Conservation (phyloP, 2,797 vertebrate genomes). For the Poeciliopsis presidionis region DNA sequence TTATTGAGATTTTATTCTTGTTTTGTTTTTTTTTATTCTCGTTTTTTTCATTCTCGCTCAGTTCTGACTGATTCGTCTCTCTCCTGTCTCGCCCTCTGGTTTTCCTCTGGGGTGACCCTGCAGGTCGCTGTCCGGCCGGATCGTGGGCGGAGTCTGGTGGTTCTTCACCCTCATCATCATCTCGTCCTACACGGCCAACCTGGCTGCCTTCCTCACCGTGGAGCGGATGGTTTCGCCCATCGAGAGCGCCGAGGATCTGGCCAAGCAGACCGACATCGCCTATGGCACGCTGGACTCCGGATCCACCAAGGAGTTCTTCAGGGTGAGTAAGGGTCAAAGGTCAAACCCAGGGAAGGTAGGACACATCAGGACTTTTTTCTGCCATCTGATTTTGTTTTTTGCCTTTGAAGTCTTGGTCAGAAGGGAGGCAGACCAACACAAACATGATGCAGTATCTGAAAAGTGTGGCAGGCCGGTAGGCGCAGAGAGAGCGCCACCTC, state of each 20-base stretch:
- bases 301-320: conserved; percentile 99
- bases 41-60: neutral
- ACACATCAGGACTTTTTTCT: neutral
- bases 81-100: conserved; percentile 17
- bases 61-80: conserved; percentile 36
- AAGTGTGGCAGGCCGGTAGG: neutral
- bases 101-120: too few species aligned
- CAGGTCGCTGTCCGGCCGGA: conserved; percentile 95
- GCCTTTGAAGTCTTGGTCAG: neutral
- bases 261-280: conserved; percentile 98
- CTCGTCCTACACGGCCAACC: conserved; percentile 97
- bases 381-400: neutral
- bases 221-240: conserved; percentile 96
- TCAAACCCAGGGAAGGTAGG: conserved; percentile 21
- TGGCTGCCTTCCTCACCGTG: conserved; percentile 98
- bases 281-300: conserved; percentile 97
- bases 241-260: conserved; percentile 91
- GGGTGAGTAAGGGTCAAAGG: conserved; percentile 83
- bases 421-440: neutral
- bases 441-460: neutral
- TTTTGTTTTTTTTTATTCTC: too few species aligned
- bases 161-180: conserved; percentile 99
- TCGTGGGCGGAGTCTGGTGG: conserved; percentile 99
- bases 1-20: too few species aligned
- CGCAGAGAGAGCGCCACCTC: too few species aligned